Percentiles rank a stretch among this genome's conserved stretches.
These are phyloP conservation scores for Pampus argenteus DNA, from an alignment of 2,797 vertebrate genomes.

Conservation along the genomic window DNA sequence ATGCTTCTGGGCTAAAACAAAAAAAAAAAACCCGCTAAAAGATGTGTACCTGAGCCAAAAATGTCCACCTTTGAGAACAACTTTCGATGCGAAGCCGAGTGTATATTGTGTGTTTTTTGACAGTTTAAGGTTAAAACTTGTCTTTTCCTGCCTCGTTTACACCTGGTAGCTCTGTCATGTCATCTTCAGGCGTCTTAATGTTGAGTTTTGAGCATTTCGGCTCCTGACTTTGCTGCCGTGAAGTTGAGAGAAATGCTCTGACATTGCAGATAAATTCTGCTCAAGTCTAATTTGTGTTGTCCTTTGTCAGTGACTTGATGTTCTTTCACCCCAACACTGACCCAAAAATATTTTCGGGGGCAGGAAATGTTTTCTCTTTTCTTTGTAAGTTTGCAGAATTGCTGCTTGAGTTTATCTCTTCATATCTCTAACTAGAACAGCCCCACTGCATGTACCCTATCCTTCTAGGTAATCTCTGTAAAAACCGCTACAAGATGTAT, in stretches of 20 bases:
- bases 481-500: no score
- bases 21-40: background rate
- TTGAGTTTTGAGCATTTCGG: constrained; percentile 4
- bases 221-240: background rate
- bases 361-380: constrained; percentile 27
- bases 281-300: constrained; percentile 5
- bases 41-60: background rate
- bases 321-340: constrained; percentile 30
- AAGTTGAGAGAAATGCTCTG: background rate
- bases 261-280: background rate
- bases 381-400: constrained; percentile 4
- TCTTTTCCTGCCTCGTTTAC: background rate
- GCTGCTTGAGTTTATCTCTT: background rate
- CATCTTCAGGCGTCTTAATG: background rate
- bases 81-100: background rate
- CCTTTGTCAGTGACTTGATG: constrained; percentile 15
- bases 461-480: no score
- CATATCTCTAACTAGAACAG: constrained; percentile 28
- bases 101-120: fast-evolving
- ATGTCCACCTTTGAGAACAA: background rate
- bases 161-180: constrained; percentile 17
- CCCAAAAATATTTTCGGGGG: constrained; percentile 6
- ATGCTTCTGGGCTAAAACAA: constrained; percentile 11
- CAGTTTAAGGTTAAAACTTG: background rate
- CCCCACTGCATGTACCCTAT: no score